Base-by-base conservation (phyloP, 2,888 invertebrate genomes). In the Machimus atricapillus region DNA sequence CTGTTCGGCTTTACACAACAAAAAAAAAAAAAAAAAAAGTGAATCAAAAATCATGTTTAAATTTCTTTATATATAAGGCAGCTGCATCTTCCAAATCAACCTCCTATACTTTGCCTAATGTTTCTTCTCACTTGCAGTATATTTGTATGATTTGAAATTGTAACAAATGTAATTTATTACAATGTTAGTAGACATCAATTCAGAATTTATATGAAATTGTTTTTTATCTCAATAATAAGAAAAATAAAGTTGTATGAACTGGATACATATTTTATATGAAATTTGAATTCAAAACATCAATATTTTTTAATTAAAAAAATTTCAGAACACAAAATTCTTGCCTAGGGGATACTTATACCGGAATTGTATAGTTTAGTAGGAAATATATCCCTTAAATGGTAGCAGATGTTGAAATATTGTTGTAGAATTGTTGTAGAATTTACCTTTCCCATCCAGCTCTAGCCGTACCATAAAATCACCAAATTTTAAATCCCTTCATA, bases 201-300 rank as follows among this genome's bases (percentile, higher is more conserved):
- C 19, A 85, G 73, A 85, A 27, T 85, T 86, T 86, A 74, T 85
- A 85, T 82, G 34, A 74, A 85, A 85, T 85, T 85, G 86, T 86
- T 86, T 86, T 52, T 73, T 66, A 85, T 74, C 85, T 85, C 74
- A 73, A 74, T 14, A 46, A 56, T 40, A 85, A 34, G 66, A 31
- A 74, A 74, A 85, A 85, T 73, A 85, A 85, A 85, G 74, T 74
- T 46, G 40, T 83, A 74, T 74, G 83, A 87, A 56, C 34, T 46
- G 34, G 66, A 66, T 4, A 12, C 12, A 0, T 23, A 12, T 66
- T 66, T 66, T 56, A 56, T 56, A 56, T 56, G 19, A 19, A n/a
- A 56, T n/a, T 56, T 56, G 12, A 16, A 46, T 46, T 5, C 1
- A 46, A 46, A 46, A 43, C 12, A 43, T 14, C 3, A 14, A 5